Evolutionary conservation across 2,113 vertebrate genomes (phyloP).

Genomic region (Eulemur rufifrons): DNA sequence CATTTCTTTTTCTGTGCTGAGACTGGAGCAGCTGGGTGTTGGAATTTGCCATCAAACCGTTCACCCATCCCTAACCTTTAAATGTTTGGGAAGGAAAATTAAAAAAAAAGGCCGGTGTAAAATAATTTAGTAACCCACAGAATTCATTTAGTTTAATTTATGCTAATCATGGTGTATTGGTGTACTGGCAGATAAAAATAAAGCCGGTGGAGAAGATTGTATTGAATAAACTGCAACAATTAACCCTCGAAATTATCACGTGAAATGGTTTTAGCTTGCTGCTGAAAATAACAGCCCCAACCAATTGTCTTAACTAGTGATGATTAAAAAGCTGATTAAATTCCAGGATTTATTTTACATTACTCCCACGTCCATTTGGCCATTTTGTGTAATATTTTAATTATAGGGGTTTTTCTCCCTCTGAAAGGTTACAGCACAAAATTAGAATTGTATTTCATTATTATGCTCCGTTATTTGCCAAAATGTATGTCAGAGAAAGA

Average conservation of each 20-base stretch:
- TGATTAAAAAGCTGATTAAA: conserved; percentile 78
- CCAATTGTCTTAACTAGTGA: conserved; percentile 79
- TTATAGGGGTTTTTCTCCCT: conserved; percentile 45
- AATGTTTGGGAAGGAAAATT: conserved; percentile 78
- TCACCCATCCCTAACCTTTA: conserved; percentile 80
- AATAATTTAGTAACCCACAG: conserved; percentile 85
- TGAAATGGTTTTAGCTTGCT: conserved; percentile 76
- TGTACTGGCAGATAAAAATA: conserved; percentile 85
- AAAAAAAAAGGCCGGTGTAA: conserved; percentile 75
- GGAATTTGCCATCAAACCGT: conserved; percentile 61
- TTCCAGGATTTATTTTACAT: conserved; percentile 63
- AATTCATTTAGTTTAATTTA: conserved; percentile 87
- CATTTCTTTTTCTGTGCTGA: conserved; percentile 50
- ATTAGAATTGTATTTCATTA: conserved; percentile 37
- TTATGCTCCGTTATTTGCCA: neutral
- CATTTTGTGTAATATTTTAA: conserved; percentile 72
- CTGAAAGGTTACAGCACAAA: conserved; percentile 21
- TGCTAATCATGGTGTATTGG: conserved; percentile 85
- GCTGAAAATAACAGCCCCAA: conserved; percentile 73
- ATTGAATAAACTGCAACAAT: conserved; percentile 82
- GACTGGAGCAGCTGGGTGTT: conserved; percentile 67
- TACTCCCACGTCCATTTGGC: conserved; percentile 18
- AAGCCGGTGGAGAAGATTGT: conserved; percentile 83
- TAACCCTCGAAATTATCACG: conserved; percentile 84
- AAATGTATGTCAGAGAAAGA: neutral